These are phyloP conservation scores for Porites divaricata DNA, from an alignment of 92 coral and sea anemone species.

Conservation along the genomic window DNA sequence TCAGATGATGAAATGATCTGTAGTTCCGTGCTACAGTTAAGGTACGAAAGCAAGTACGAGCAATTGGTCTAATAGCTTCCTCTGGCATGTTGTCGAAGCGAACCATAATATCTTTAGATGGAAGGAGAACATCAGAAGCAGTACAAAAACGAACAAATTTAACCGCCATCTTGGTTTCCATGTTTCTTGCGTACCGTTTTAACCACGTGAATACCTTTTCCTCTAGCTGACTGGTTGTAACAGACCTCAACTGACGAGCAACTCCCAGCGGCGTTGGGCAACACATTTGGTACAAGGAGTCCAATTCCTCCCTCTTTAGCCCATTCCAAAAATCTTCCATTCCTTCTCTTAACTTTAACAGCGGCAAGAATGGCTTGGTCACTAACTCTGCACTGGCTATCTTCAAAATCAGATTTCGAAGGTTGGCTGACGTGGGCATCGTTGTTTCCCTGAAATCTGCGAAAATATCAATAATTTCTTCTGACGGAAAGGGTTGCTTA, in stretches of 20 bases:
- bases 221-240: background rate
- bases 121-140: constrained; percentile 46
- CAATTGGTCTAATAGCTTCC: constrained; percentile 44
- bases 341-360: constrained; percentile 46
- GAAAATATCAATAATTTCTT: constrained; percentile 51
- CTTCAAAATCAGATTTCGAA: constrained; percentile 15
- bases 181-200: constrained; percentile 28
- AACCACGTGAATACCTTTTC: constrained; percentile 42
- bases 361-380: constrained; percentile 50
- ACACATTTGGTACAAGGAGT: constrained; percentile 44
- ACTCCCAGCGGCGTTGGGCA: constrained; percentile 36
- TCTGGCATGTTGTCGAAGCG: constrained; percentile 46
- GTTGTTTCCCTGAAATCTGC: constrained; percentile 31
- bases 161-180: constrained; percentile 32
- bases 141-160: constrained; percentile 56
- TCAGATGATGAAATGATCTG: constrained; percentile 26
- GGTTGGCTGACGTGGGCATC: constrained; percentile 48
- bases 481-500: constrained; percentile 28
- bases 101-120: constrained; percentile 33
- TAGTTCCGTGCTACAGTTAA: constrained; percentile 51
- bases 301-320: constrained; percentile 35
- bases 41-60: constrained; percentile 49
- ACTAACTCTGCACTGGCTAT: constrained; percentile 47
- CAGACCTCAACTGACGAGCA: background rate
- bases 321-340: constrained; percentile 46